Evolutionary conservation across 2,797 vertebrate genomes (phyloP).

Genomic region (Lerista edwardsae): DNA sequence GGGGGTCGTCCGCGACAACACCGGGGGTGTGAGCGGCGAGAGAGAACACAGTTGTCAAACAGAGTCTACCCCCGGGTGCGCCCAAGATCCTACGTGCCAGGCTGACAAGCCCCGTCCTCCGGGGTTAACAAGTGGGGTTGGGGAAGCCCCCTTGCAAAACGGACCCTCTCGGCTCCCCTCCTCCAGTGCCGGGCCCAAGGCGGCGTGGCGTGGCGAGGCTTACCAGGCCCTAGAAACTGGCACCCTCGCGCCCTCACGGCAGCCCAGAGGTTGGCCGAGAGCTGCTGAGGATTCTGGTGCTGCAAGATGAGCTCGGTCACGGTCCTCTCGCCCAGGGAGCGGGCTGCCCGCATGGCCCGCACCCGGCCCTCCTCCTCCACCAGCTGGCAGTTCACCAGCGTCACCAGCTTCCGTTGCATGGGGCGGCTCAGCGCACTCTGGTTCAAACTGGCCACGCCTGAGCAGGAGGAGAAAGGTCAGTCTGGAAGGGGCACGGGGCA

Average conservation of each 20-base stretch:
- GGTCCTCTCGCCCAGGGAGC: constrained; percentile 92
- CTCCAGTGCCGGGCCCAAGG: too few species aligned
- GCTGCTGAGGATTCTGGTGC: constrained; percentile 96
- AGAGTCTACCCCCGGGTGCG: too few species aligned
- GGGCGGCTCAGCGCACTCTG: constrained; percentile 93
- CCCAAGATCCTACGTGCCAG: too few species aligned
- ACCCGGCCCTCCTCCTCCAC: constrained; percentile 95
- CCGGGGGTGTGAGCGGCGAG: neutral
- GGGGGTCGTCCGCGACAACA: too few species aligned
- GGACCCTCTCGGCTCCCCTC: too few species aligned
- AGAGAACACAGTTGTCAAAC: too few species aligned
- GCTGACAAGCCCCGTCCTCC: too few species aligned
- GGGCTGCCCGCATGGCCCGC: constrained; percentile 89
- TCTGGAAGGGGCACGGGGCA: neutral
- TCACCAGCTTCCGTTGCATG: constrained; percentile 97
- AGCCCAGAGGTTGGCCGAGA: constrained; percentile 96
- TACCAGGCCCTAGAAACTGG: constrained; percentile 95
- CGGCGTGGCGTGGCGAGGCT: constrained; percentile 15
- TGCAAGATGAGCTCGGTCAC: constrained; percentile 94
- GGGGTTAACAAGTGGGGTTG: too few species aligned
- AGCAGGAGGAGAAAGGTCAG: constrained; percentile 12
- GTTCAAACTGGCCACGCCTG: constrained; percentile 88
- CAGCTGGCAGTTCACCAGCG: constrained; percentile 93
- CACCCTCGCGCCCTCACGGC: constrained; percentile 93
- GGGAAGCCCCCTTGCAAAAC: too few species aligned